These are phyloP conservation scores for Minunthozetes semirufus DNA, from an alignment of 2,888 invertebrate genomes.

Conservation along the genomic window DNA sequence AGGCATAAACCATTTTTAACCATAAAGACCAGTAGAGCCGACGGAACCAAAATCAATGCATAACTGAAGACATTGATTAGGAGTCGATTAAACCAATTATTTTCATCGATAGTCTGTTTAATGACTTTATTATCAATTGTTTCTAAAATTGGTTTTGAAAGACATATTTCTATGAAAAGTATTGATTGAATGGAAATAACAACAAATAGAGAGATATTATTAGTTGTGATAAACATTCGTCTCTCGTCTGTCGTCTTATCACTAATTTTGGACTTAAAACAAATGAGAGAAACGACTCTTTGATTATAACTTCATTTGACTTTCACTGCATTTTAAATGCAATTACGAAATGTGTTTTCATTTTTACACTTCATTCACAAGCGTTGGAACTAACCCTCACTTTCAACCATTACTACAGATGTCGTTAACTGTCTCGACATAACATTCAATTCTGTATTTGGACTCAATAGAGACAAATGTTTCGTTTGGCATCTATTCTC, in stretches of 20 bases:
- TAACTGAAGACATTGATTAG: constrained; percentile 77
- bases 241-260: no score
- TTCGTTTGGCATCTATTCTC: no score
- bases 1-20: constrained; percentile 36
- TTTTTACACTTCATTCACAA: background rate
- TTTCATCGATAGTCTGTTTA: background rate
- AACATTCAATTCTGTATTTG: no score
- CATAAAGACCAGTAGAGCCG: constrained; percentile 47
- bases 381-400: background rate
- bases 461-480: no score
- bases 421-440: no score
- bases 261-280: no score
- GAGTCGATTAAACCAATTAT: constrained; percentile 65
- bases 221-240: background rate
- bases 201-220: background rate
- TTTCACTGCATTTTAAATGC: background rate
- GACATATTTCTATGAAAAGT: background rate
- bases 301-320: background rate
- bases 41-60: constrained; percentile 77
- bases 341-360: background rate
- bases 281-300: no score
- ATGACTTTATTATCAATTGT: background rate
- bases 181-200: background rate
- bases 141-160: background rate
- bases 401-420: no score